These are phyloP conservation scores for Kryptolebias marmoratus DNA, from an alignment of 2,113 vertebrate species.

Conservation along the genomic window DNA sequence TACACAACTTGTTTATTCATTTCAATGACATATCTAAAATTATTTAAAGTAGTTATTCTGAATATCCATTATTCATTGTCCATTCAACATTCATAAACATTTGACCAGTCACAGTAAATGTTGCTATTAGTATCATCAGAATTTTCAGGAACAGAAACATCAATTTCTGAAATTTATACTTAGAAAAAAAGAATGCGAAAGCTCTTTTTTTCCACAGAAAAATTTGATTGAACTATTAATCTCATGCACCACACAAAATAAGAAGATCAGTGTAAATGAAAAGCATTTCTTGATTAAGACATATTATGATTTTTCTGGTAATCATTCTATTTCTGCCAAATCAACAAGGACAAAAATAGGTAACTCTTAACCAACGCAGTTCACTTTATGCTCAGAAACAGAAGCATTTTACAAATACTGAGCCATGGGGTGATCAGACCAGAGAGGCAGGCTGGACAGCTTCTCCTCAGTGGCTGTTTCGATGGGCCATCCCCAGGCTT, in stretches of 20 bases:
- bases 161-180: no score
- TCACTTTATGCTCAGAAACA: not conserved
- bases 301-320: not conserved
- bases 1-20: no score
- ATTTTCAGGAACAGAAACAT: no score
- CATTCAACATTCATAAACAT: no score
- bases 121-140: no score
- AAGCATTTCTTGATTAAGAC: not conserved
- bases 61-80: no score
- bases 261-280: not conserved
- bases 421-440: constrained; percentile 82
- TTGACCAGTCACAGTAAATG: no score
- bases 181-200: no score
- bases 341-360: not conserved
- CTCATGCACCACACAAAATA: not conserved
- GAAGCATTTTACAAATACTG: constrained; percentile 35
- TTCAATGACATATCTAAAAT: no score
- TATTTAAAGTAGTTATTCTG: no score
- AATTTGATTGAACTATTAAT: not conserved
- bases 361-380: not conserved
- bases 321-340: not conserved
- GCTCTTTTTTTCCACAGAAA: not conserved
- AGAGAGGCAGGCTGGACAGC: constrained; percentile 74
- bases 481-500: constrained; percentile 86
- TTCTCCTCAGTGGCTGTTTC: constrained; percentile 59